Conservation (phyloP, 2,113 vertebrate species). For the Scopus umbretta region DNA sequence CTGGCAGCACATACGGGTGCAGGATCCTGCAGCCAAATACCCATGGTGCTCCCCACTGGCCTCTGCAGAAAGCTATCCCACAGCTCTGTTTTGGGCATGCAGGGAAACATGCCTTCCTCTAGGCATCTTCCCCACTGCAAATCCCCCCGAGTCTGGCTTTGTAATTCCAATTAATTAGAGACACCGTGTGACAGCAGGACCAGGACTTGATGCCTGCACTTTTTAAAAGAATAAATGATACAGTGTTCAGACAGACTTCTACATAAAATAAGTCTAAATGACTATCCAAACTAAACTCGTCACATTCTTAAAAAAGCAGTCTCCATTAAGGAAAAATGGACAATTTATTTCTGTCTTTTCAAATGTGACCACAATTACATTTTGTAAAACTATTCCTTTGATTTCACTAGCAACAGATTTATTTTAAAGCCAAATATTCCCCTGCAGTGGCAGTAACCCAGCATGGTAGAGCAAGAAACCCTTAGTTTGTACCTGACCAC, state of each 20-base stretch:
- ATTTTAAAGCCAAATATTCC: neutral
- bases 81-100: neutral
- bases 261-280: neutral
- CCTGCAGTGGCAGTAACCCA: neutral
- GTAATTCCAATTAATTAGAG: neutral
- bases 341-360: neutral
- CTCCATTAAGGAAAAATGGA: neutral
- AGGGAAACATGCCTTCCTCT: neutral
- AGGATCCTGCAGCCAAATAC: neutral
- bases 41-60: neutral
- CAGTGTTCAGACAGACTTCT: neutral
- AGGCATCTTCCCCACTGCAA: neutral
- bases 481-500: neutral
- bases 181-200: neutral
- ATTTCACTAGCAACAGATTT: neutral
- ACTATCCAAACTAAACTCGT: neutral
- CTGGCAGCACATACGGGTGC: accelerated
- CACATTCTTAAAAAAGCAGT: neutral
- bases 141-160: neutral
- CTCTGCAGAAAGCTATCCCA: neutral
- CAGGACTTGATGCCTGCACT: neutral
- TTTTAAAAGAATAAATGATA: neutral
- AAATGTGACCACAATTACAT: neutral
- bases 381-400: neutral
- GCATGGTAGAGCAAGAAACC: neutral